Evolutionary conservation across 2,113 vertebrate genomes (phyloP).

Genomic region (Psilopogon haemacephalus): DNA sequence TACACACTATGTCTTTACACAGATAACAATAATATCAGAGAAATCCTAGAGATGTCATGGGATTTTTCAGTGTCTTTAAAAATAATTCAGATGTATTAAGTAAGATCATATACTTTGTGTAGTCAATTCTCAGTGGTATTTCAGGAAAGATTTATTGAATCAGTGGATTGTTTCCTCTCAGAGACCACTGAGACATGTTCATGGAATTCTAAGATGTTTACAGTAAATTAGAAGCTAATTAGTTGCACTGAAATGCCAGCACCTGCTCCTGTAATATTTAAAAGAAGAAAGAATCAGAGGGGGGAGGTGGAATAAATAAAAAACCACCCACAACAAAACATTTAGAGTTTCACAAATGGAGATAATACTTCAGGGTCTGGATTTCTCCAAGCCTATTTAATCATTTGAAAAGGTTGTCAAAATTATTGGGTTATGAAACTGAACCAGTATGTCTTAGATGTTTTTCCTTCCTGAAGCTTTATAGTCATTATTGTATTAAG

Average conservation of each 20-base stretch:
- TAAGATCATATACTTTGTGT: not conserved
- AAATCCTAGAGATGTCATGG: not conserved
- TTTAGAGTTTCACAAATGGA: slow-evolving; percentile 48
- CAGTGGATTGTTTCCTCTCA: slow-evolving; percentile 67
- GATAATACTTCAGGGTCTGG: slow-evolving; percentile 44
- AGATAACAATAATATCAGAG: not conserved
- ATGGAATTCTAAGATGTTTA: slow-evolving; percentile 72
- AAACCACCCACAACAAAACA: not conserved
- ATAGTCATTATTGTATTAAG: slow-evolving; percentile 62
- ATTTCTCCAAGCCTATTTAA: slow-evolving; percentile 52
- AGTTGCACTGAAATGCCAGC: slow-evolving; percentile 70
- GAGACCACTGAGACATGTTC: slow-evolving; percentile 58
- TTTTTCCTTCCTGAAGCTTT: slow-evolving; percentile 51
- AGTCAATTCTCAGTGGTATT: slow-evolving; percentile 57
- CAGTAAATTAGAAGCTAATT: slow-evolving; percentile 76
- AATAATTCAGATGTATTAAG: slow-evolving; percentile 29
- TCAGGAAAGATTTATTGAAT: slow-evolving; percentile 69
- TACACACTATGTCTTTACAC: not conserved
- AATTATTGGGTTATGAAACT: slow-evolving; percentile 53
- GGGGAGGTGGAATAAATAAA: not conserved
- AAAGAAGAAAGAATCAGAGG: not conserved
- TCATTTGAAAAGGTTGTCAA: slow-evolving; percentile 58
- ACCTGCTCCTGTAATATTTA: slow-evolving; percentile 73
- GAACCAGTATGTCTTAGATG: slow-evolving; percentile 46
- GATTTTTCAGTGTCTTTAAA: not conserved